Percentiles rank a stretch among this genome's conserved stretches.
These are phyloP conservation scores for Hoplostethus atlanticus DNA, from an alignment of 2,797 vertebrate species.

Conservation along the genomic window DNA sequence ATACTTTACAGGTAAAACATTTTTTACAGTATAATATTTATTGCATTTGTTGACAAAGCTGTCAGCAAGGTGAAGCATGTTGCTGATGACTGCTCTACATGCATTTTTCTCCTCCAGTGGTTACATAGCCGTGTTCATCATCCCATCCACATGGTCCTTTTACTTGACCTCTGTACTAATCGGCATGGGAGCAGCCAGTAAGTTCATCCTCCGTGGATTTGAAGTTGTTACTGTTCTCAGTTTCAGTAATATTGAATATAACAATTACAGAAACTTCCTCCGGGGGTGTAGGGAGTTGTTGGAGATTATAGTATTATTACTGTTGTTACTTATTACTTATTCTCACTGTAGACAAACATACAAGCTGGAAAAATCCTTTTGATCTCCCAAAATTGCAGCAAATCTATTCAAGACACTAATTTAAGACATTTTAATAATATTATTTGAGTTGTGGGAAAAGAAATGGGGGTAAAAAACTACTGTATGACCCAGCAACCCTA, in stretches of 20 bases:
- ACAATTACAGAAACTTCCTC: no score
- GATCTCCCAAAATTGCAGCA: no score
- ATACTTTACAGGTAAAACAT: slow-evolving; percentile 85
- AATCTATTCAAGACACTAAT: no score
- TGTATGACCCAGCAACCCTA: no score
- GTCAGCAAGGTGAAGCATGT: background rate
- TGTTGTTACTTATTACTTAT: no score
- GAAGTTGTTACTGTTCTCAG: background rate
- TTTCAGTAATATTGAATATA: background rate
- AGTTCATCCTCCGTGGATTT: slow-evolving; percentile 54
- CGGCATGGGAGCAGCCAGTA: slow-evolving; percentile 86
- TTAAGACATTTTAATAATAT: no score
- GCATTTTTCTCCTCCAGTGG: slow-evolving; percentile 69
- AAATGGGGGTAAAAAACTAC: no score
- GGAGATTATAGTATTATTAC: no score
- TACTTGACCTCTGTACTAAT: slow-evolving; percentile 86
- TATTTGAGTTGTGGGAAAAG: no score
- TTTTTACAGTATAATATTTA: background rate
- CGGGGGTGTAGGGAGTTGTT: no score
- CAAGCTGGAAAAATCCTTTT: no score
- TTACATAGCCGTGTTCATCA: slow-evolving; percentile 85
- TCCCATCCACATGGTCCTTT: slow-evolving; percentile 85
- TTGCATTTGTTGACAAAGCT: background rate
- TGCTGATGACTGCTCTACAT: background rate
- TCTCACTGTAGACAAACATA: no score